Percentiles rank a stretch among this genome's conserved stretches.
Conservation (phyloP, 1,140 invertebrate genomes). For the Trichonephila clavipes region DNA sequence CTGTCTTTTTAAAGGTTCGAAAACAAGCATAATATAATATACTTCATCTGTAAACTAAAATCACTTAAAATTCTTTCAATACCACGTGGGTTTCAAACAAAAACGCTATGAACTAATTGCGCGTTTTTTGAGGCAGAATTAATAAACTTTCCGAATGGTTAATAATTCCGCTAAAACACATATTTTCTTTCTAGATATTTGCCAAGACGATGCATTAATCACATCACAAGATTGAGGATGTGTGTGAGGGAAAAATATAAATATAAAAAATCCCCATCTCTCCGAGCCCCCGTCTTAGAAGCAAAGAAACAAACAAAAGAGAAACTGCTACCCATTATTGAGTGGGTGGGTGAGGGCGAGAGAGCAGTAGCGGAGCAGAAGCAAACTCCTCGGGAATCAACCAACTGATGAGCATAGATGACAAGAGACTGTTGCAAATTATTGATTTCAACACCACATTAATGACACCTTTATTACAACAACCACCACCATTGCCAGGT, state of each 20-base stretch:
- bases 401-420: slow-evolving; percentile 71
- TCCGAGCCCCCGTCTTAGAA: neutral
- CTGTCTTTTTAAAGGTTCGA: no score
- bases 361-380: neutral
- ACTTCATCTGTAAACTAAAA: no score
- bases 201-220: slow-evolving; percentile 53
- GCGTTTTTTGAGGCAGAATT: no score
- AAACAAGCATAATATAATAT: no score
- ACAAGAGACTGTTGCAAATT: slow-evolving; percentile 73
- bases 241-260: slow-evolving; percentile 1
- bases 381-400: slow-evolving; percentile 30
- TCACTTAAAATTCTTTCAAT: no score
- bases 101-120: no score
- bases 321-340: slow-evolving; percentile 37
- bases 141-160: no score
- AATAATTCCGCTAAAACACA: no score
- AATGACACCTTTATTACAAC: slow-evolving; percentile 76
- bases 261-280: neutral
- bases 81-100: no score
- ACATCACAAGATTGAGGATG: slow-evolving; percentile 50
- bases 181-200: neutral
- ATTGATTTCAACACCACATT: slow-evolving; percentile 63
- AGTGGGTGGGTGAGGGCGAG: neutral
- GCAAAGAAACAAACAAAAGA: slow-evolving; percentile 22
- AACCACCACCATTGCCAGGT: slow-evolving; percentile 10